Evolutionary conservation across 2,888 invertebrate genomes (phyloP), one percentile per base, ranked within the genome.

Genomic region (Gymnosoma rotundatum): DNA sequence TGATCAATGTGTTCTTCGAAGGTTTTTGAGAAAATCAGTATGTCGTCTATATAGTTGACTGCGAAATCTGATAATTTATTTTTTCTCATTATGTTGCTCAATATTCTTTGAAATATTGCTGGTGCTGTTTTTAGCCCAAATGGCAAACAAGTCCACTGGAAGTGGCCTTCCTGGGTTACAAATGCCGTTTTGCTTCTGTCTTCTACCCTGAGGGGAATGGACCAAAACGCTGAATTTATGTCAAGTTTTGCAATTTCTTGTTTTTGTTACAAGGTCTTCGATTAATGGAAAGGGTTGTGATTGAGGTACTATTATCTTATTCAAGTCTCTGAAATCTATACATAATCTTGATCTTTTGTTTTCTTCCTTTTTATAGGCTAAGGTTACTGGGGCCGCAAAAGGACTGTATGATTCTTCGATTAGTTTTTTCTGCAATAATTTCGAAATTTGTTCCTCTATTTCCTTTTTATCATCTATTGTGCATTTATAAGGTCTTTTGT

Each of bases 331-430:
- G 52, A 87, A 87, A 16, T 84, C 85, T 64, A 82, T 84, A 63
- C 85, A 83, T 63, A 84, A 45, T 54, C 83, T 78, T 54, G 83
- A 82, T 83, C 76, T 87, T 74, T 75, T 86, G n/a, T 81, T 78
- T 76, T 88, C 87, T 60, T 86, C 81, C 84, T 86, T 87, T 83
- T 87, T 85, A 67, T 83, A 87, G 25, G 87, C 87, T 54, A 87
- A 56, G 32, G 86, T 86, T n/a, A 87, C 84, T 83, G 86, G 83
- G 42, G 86, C 86, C 52, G 84, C 84, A 25, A 83, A 87, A 86
- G 81, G 81, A 38, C 85, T 83, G 64, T 85, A 84, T 32, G 86
- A 86, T 42, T 86, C 84, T 21, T 84, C 83, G n/a, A 85, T 85
- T 14, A 82, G 32, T 21, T 84, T 45, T 45, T 45, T 45, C 4